Evolutionary conservation across 2,797 vertebrate species (phyloP).

Genomic region (Tolypeutes matacus): DNA sequence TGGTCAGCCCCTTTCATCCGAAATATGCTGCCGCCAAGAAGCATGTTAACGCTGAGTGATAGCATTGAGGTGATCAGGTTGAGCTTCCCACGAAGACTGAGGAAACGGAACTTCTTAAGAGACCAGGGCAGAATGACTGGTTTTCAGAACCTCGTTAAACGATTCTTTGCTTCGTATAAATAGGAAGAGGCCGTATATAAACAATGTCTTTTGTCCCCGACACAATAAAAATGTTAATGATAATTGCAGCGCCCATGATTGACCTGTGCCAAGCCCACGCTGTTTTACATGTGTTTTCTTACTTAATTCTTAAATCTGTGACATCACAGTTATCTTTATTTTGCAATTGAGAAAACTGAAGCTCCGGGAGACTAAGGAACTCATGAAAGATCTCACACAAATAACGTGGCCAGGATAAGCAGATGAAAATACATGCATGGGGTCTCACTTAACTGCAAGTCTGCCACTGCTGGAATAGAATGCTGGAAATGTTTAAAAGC

Average conservation of each 20-base stretch:
- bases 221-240: background rate
- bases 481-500: too few relatives aligned
- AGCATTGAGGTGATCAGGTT: fast-evolving
- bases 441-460: too few relatives aligned
- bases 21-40: background rate
- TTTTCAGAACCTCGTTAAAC: background rate
- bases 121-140: background rate
- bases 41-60: background rate
- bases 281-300: background rate
- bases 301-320: background rate
- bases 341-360: background rate
- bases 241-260: fast-evolving
- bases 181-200: background rate
- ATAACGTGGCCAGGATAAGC: fast-evolving
- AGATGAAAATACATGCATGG: fast-evolving
- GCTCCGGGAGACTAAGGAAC: background rate
- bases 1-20: background rate
- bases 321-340: background rate
- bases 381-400: fast-evolving
- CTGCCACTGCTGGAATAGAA: background rate
- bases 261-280: too few relatives aligned
- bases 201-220: background rate
- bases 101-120: background rate
- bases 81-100: background rate
- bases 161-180: background rate